Evolutionary conservation across 2,888 invertebrate genomes (phyloP).

Genomic region (Polyommatus icarus): DNA sequence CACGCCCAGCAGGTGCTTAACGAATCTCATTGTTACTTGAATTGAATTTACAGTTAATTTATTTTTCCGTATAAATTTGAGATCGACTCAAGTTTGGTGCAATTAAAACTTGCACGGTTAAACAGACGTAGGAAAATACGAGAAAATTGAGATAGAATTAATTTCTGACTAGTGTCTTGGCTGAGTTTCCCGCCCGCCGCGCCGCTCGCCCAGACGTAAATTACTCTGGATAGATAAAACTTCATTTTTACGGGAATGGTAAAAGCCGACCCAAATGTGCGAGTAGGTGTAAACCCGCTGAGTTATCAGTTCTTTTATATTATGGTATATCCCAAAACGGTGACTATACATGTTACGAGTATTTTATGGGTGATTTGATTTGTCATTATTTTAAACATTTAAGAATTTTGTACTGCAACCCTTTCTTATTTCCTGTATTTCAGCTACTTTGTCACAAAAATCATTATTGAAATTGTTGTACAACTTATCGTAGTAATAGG

Average conservation of each 20-base stretch:
- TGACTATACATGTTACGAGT: background rate
- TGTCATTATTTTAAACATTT: background rate
- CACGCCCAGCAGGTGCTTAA: background rate
- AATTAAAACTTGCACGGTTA: slow-evolving; percentile 75
- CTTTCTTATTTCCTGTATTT: too few species aligned
- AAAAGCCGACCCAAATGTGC: background rate
- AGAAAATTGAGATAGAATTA: slow-evolving; percentile 74
- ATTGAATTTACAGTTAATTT: slow-evolving; percentile 23
- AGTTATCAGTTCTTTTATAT: background rate
- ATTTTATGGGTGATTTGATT: background rate
- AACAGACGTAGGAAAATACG: slow-evolving; percentile 67
- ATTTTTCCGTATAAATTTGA: background rate
- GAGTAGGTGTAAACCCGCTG: background rate
- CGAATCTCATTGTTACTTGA: slow-evolving; percentile 5
- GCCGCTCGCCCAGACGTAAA: background rate
- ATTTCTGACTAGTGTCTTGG: slow-evolving; percentile 65
- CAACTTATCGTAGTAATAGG: too few species aligned
- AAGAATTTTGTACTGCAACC: too few species aligned
- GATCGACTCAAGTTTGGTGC: slow-evolving; percentile 50
- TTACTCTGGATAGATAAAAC: slow-evolving; percentile 6
- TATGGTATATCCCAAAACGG: background rate
- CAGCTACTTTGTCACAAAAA: too few species aligned
- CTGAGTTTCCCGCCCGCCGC: slow-evolving; percentile 47
- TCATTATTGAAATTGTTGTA: too few species aligned
- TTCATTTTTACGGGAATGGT: slow-evolving; percentile 1